Evolutionary conservation across 2,113 vertebrate genomes (phyloP), one percentile per base, ranked within the genome.

Genomic region (Tenrec ecaudatus): DNA sequence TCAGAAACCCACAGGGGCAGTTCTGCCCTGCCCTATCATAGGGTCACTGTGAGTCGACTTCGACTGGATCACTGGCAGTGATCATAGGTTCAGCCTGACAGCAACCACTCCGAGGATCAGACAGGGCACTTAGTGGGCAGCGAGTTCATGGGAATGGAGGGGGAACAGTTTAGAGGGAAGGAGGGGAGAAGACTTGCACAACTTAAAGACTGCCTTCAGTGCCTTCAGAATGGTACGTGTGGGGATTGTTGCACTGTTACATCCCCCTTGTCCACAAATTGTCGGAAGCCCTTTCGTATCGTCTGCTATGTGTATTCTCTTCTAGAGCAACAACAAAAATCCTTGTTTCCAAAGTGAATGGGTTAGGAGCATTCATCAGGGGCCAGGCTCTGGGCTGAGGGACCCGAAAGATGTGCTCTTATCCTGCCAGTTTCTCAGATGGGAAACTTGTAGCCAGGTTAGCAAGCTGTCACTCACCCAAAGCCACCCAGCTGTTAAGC

Each of bases 311-410:
- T 33, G 29, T 33, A 33, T 71, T 53, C 47, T 53, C 17, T 14
- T 33, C 68, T n/a, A 33, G 31, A 69, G n/a, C 68, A 71, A 33
- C 31, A 71, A 33, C 27, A 69, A 16, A 69, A 10, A 69, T 27
- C 31, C 15, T 69, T 69, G 2, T 6, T 10, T 53, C 47, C 47
- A 53, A 14, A 53, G 47, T 53, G 33, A 82, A 57, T 40, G 57
- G 58, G 33, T 86, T 71, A 33, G 83, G 84, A 94, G 85, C 25
- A 40, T 58, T 93, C 84, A 25, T 31, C n/a, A 47, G 78, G 40
- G 27, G 29, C 36, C 40, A 29, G 76, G 17, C 66, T 62, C 29
- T 92, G 11, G 8, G 4, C 68, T 22, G 60, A 0, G 22, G 16
- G n/a, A 20, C 27, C 43, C 53, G 20, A 81, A 53, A 40, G 25